Evolutionary conservation across 2,888 invertebrate genomes (phyloP).

Genomic region (Diloba caeruleocephala): DNA sequence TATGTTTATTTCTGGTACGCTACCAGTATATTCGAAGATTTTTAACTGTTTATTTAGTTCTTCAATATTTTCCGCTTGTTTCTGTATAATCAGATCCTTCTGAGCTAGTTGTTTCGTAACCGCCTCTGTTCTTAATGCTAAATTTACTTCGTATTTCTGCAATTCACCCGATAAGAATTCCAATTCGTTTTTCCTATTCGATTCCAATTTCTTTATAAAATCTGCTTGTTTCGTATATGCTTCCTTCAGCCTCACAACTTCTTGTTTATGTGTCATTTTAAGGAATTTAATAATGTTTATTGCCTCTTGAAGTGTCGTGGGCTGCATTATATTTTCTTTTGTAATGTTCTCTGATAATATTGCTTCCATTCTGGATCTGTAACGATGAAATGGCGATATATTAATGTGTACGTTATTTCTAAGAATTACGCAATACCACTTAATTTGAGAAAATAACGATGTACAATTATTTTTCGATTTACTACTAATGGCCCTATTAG

Average conservation of each 20-base stretch:
- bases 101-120: slow-evolving; percentile 79
- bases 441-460: background rate
- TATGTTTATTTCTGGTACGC: slow-evolving; percentile 76
- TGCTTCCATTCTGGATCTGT: slow-evolving; percentile 65
- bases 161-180: slow-evolving; percentile 83
- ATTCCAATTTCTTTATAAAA: slow-evolving; percentile 81
- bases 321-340: slow-evolving; percentile 76
- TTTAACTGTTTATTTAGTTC: slow-evolving; percentile 75
- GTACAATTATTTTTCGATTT: slow-evolving; percentile 30
- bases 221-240: slow-evolving; percentile 77
- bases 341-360: slow-evolving; percentile 66
- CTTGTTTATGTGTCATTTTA: slow-evolving; percentile 82
- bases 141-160: slow-evolving; percentile 83
- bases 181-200: slow-evolving; percentile 81
- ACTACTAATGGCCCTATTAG: slow-evolving; percentile 13
- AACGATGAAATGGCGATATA: slow-evolving; percentile 60
- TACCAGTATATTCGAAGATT: slow-evolving; percentile 58
- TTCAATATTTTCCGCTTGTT: slow-evolving; percentile 76
- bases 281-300: slow-evolving; percentile 84
- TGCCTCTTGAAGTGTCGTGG: slow-evolving; percentile 82
- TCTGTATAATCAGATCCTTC: slow-evolving; percentile 80
- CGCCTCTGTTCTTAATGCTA: slow-evolving; percentile 77
- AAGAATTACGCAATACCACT: slow-evolving; percentile 14
- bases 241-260: slow-evolving; percentile 78
- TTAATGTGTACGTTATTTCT: slow-evolving; percentile 1